Base-by-base conservation (phyloP, 1,140 invertebrate genomes). In the Bombus confusus region DNA sequence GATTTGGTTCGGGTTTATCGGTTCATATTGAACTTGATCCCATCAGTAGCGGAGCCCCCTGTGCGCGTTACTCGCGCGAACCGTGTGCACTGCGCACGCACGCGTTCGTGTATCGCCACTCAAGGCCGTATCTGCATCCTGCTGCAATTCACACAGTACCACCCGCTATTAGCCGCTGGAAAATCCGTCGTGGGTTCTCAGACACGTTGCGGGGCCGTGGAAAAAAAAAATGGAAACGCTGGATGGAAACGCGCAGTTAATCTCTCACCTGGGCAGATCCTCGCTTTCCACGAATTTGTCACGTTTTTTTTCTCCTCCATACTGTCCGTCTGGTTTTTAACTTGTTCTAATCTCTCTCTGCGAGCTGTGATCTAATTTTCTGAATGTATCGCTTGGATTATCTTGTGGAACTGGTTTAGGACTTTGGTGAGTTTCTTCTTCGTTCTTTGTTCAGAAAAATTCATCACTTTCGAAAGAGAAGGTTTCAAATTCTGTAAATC, bases 41-140 rank as follows among this genome's bases (percentile, higher is more conserved):
- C 59, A 62, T 62, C 59, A 62, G 28, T 62, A 66, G 31, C 31
- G 31, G 15, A 34, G 15, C n/a, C 31, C 31, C 6, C 47, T 28
- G 25, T 34, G 77, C 31, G n/a, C 22, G 31, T 39, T 31, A 52
- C 76, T 79, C 83, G 64, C 83, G 66, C 83, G 76, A 83, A 64
- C 81, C 62, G 76, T 79, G 43, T 22, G 68, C 76, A 77, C 66
- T 57, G 68, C 3, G 43, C 64, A 73, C 71, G 77, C 72, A 83
- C 79, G 75, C 85, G 81, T 74, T 77, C 86, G 79, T 83, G 83
- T 72, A 74, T 57, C 69, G 79, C 86, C 87, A 86, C 84, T 90
- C 88, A 90, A 90, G 88, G 88, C 88, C 88, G 85, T 88, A 88
- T 90, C 87, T 90, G 87, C 87, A 90, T 90, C 88, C 87, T 90